These are phyloP conservation scores for Misgurnus mizolepis DNA, from an alignment of 2,113 vertebrate genomes.

Conservation along the genomic window DNA sequence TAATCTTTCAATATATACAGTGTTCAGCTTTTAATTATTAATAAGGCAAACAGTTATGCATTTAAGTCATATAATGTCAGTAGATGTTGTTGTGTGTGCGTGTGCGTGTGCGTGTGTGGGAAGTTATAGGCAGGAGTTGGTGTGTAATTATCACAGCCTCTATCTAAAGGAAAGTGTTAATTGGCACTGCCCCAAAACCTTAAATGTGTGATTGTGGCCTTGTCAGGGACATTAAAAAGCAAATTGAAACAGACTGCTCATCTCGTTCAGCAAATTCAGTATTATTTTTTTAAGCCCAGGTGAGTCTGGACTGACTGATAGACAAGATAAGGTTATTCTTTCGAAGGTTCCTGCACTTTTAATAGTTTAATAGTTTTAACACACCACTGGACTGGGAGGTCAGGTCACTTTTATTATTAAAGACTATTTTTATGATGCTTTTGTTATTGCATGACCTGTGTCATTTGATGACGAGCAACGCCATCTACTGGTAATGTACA, in stretches of 20 bases:
- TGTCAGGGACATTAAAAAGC: not conserved
- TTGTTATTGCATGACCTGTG: not conserved
- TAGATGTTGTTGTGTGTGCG: slow-evolving; percentile 1
- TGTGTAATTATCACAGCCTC: not conserved
- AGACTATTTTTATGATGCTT: not conserved
- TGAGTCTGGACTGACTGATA: not conserved
- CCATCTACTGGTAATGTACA: slow-evolving; percentile 44
- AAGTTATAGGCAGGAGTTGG: not conserved
- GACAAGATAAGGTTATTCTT: not conserved
- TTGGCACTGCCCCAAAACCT: slow-evolving; percentile 2
- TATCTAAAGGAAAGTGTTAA: slow-evolving; percentile 5
- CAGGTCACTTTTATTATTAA: not conserved
- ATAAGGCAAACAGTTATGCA: slow-evolving; percentile 21
- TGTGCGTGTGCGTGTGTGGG: not conserved
- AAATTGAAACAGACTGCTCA: not conserved
- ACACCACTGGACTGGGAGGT: not conserved
- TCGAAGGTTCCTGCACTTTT: not conserved
- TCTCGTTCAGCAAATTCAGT: not conserved
- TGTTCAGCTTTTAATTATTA: slow-evolving; percentile 17
- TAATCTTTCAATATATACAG: slow-evolving; percentile 28
- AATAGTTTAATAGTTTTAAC: not conserved
- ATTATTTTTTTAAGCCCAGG: slow-evolving; percentile 13
- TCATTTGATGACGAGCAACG: slow-evolving; percentile 32
- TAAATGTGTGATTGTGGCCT: slow-evolving; percentile 16
- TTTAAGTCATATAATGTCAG: not conserved